Evolutionary conservation across 2,113 vertebrate species (phyloP).

Genomic region (Pampusana beccarii): DNA sequence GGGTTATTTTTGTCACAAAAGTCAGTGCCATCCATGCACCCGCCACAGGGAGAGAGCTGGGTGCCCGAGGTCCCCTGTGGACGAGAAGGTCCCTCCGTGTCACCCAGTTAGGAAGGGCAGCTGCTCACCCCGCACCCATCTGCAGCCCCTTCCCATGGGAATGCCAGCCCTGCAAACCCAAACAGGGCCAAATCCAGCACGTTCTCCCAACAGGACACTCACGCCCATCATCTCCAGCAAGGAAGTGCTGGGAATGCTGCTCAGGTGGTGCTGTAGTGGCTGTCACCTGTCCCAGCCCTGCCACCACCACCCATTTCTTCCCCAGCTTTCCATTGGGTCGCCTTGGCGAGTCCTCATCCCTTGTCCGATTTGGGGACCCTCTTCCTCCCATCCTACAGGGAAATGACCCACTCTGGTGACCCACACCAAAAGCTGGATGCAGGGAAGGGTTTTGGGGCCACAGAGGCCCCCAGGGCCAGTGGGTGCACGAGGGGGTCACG

Average conservation of each 20-base stretch:
- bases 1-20: slow-evolving; percentile 21
- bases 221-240: rapidly evolving
- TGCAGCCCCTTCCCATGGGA: not conserved
- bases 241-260: not conserved
- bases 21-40: not conserved
- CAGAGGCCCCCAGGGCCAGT: rapidly evolving
- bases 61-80: not conserved
- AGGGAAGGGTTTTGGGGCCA: not conserved
- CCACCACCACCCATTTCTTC: not conserved
- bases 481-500: rapidly evolving
- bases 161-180: not conserved
- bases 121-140: not conserved
- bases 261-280: not conserved
- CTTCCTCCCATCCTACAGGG: rapidly evolving
- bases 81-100: not conserved
- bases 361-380: rapidly evolving
- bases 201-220: not conserved
- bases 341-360: not conserved
- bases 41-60: not conserved
- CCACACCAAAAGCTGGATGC: not conserved
- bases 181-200: not conserved
- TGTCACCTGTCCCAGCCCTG: not conserved
- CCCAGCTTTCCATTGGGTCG: not conserved
- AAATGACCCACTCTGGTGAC: not conserved
- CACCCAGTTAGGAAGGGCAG: not conserved